These are phyloP conservation scores for Troides aeacus DNA, from an alignment of 2,888 invertebrate genomes.

Conservation along the genomic window DNA sequence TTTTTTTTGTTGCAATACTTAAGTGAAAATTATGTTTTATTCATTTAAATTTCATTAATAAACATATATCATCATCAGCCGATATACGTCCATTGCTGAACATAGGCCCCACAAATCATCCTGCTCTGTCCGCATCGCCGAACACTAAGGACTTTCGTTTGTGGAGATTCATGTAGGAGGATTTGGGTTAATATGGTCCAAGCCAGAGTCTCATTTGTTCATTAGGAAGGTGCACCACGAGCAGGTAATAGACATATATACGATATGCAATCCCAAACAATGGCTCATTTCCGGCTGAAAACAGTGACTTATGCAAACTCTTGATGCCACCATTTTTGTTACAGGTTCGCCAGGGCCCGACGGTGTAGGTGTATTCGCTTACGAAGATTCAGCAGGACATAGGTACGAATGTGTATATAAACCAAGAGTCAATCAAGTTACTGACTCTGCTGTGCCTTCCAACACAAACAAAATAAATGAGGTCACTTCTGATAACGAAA, in stretches of 20 bases:
- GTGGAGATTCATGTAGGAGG: neutral
- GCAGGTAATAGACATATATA: neutral
- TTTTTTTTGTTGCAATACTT: neutral
- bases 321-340: slow-evolving; percentile 19
- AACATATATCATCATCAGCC: no score
- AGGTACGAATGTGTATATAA: slow-evolving; percentile 71
- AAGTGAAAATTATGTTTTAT: neutral
- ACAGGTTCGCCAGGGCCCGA: slow-evolving; percentile 38
- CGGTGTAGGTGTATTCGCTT: slow-evolving; percentile 60
- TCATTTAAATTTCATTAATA: neutral
- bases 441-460: slow-evolving; percentile 26
- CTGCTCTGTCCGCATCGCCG: no score
- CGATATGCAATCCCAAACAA: no score
- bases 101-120: no score
- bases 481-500: slow-evolving; percentile 10
- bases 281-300: no score
- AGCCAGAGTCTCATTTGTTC: no score
- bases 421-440: slow-evolving; percentile 49
- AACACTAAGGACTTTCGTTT: neutral
- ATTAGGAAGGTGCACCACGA: no score
- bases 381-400: slow-evolving; percentile 62
- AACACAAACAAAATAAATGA: slow-evolving; percentile 14
- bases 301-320: no score
- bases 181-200: no score
- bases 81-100: no score